These are phyloP conservation scores for Trogon melanurus DNA, from an alignment of 2,113 vertebrate genomes.

Conservation along the genomic window DNA sequence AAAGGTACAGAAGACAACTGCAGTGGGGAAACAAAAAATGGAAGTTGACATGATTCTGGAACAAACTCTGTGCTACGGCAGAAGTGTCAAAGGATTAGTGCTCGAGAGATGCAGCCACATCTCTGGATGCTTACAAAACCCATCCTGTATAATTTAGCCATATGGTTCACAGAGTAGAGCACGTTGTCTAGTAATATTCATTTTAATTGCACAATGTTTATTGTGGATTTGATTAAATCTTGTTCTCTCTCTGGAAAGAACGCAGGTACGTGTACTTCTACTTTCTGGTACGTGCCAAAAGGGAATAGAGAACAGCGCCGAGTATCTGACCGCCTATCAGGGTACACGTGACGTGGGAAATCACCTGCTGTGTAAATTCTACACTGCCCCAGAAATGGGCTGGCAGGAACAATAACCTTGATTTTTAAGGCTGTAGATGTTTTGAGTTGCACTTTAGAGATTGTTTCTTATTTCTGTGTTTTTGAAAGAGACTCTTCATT, in stretches of 20 bases:
- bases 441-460: neutral
- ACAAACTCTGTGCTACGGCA: neutral
- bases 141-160: neutral
- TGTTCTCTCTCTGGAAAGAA: constrained; percentile 1
- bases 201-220: constrained; percentile 6
- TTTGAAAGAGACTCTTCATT: neutral
- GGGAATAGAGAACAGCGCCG: neutral
- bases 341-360: neutral
- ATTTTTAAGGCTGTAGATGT: neutral
- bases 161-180: neutral
- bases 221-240: constrained; percentile 6
- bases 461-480: neutral
- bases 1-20: neutral
- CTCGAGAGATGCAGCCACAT: neutral
- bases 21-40: neutral
- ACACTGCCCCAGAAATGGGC: rapidly evolving
- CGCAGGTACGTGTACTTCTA: neutral
- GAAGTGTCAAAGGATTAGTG: neutral
- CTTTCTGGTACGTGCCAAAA: neutral
- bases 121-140: neutral
- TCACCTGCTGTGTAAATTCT: neutral
- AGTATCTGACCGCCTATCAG: neutral
- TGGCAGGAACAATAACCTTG: neutral
- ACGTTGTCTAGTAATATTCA: constrained; percentile 2
- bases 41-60: neutral